Percentiles rank a stretch among this genome's conserved stretches.
Evolutionary conservation across 2,113 vertebrate species (phyloP).

Genomic region (Sander vitreus): DNA sequence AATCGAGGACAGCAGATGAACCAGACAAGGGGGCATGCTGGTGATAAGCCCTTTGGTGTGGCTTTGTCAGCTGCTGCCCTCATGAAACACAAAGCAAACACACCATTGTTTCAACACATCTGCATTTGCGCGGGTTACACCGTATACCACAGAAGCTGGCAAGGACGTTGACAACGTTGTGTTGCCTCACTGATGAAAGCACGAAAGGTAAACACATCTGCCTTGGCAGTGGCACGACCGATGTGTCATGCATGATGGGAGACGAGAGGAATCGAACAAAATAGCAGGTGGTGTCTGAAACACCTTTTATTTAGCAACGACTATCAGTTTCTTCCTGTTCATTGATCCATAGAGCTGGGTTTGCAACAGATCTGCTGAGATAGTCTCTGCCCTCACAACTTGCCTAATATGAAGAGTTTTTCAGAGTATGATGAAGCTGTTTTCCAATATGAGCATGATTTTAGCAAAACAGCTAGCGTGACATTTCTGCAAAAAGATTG

Average conservation of each 20-base stretch:
- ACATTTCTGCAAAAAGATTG: slow-evolving; percentile 59
- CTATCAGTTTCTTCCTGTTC: slow-evolving; percentile 19
- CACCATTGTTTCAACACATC: slow-evolving; percentile 45
- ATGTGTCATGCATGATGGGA: slow-evolving; percentile 32
- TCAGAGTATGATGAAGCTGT: not conserved
- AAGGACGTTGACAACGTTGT: slow-evolving; percentile 19
- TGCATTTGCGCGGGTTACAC: slow-evolving; percentile 21
- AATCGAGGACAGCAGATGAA: not conserved
- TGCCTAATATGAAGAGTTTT: not conserved
- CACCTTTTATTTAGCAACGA: not conserved
- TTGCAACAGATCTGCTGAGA: not conserved
- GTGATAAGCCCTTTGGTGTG: slow-evolving; percentile 11
- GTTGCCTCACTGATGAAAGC: slow-evolving; percentile 52
- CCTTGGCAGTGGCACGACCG: slow-evolving; percentile 23
- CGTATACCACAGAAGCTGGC: slow-evolving; percentile 2
- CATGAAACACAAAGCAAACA: slow-evolving; percentile 31
- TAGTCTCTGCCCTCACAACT: not conserved
- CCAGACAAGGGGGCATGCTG: not conserved
- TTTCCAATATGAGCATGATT: slow-evolving; percentile 33
- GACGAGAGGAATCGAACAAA: slow-evolving; percentile 39
- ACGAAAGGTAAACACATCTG: slow-evolving; percentile 70
- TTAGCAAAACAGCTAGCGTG: slow-evolving; percentile 25
- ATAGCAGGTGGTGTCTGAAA: slow-evolving; percentile 32
- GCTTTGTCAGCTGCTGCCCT: slow-evolving; percentile 39
- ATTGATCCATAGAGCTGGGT: slow-evolving; percentile 23